Conservation (phyloP, 2,888 invertebrate species). For the Lathronympha strigana region DNA sequence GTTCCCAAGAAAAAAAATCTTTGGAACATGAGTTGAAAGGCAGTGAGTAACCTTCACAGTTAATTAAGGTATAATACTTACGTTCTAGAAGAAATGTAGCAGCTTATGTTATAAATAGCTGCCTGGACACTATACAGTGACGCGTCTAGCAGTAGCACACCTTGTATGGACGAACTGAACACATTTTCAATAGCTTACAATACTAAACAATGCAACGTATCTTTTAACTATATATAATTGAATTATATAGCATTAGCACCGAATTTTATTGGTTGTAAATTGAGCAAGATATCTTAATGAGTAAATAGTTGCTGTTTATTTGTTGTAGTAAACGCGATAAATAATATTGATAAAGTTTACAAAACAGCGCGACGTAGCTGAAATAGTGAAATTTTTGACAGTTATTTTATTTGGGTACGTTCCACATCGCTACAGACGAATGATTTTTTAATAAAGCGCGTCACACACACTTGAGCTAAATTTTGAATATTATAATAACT, state of each 20-base stretch:
- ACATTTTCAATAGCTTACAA: constrained; percentile 30
- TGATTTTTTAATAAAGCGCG: constrained; percentile 15
- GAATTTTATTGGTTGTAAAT: constrained; percentile 27
- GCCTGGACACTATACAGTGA: constrained; percentile 27
- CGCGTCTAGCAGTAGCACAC: constrained; percentile 20
- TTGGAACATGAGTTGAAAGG: not conserved
- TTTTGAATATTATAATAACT: no score
- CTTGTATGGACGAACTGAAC: constrained; percentile 33
- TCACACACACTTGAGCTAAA: no score
- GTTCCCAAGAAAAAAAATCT: not conserved
- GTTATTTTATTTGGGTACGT: constrained; percentile 36
- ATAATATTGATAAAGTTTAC: constrained; percentile 40
- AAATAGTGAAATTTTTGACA: constrained; percentile 29
- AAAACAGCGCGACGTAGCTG: constrained; percentile 34
- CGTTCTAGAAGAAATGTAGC: constrained; percentile 29
- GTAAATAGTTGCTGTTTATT: constrained; percentile 30
- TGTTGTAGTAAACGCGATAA: constrained; percentile 25
- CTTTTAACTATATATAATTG: constrained; percentile 7
- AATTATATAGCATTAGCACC: constrained; percentile 25
- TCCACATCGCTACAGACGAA: constrained; percentile 37
- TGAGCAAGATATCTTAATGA: constrained; percentile 36
- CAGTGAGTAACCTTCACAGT: constrained; percentile 34
- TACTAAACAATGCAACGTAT: constrained; percentile 28
- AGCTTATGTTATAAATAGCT: constrained; percentile 34
- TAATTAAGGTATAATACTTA: constrained; percentile 37